Conservation (phyloP, 1,140 invertebrate species). For the Ladona fulva region DNA sequence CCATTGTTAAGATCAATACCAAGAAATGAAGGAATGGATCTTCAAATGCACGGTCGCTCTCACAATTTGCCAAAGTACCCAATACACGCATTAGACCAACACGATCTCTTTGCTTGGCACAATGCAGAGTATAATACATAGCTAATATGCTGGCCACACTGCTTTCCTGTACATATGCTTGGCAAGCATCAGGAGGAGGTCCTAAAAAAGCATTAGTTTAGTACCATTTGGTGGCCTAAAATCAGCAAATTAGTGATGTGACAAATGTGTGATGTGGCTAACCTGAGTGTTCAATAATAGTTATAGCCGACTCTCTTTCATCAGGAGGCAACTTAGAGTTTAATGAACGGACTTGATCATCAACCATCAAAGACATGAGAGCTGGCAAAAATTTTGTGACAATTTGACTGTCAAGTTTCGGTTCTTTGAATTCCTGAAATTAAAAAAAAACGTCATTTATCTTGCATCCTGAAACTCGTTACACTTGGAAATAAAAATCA, state of each 20-base stretch:
- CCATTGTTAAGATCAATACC: constrained; percentile 37
- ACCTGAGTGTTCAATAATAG: constrained; percentile 84
- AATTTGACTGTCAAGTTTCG: constrained; percentile 83
- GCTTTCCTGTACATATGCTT: constrained; percentile 82
- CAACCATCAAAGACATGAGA: constrained; percentile 90
- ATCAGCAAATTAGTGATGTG: too few relatives aligned
- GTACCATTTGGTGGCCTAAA: not conserved
- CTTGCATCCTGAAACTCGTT: not conserved
- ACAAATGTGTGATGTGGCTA: not conserved
- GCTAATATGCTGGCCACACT: constrained; percentile 83
- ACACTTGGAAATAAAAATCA: not conserved
- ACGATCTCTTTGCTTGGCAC: constrained; percentile 69
- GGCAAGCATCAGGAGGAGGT: constrained; percentile 83
- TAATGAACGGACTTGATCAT: constrained; percentile 85
- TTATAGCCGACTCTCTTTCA: constrained; percentile 83
- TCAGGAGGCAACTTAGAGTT: constrained; percentile 86
- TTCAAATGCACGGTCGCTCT: constrained; percentile 85
- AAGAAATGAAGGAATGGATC: constrained; percentile 91
- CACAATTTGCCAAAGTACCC: constrained; percentile 79
- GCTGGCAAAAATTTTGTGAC: constrained; percentile 92
- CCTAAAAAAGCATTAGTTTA: constrained; percentile 37
- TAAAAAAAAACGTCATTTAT: not conserved
- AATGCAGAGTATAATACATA: constrained; percentile 91
- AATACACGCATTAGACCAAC: constrained; percentile 78
- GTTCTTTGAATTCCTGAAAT: constrained; percentile 81